These are phyloP conservation scores for Ariopsis seemanni DNA, from an alignment of 2,113 vertebrate genomes.

Conservation along the genomic window DNA sequence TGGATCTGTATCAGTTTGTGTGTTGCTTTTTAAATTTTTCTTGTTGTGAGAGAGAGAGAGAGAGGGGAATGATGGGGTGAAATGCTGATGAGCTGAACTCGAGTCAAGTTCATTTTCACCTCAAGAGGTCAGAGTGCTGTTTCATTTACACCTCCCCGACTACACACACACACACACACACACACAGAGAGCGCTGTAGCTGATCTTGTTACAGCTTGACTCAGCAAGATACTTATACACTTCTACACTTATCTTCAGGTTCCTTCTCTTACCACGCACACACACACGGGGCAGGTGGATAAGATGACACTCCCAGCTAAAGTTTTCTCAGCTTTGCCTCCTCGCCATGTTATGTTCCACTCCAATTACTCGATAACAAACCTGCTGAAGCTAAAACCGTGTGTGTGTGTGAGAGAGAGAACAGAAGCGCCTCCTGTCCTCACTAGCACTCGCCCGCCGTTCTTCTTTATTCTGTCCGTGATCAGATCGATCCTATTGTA, in stretches of 20 bases:
- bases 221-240: conserved; percentile 1
- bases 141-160: conserved; percentile 56
- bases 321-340: conserved; percentile 25
- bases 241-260: neutral
- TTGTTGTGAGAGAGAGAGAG: neutral
- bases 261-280: conserved; percentile 1
- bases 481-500: conserved; percentile 55
- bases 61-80: neutral
- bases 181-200: neutral
- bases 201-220: conserved; percentile 22
- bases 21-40: neutral
- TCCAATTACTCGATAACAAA: conserved; percentile 14
- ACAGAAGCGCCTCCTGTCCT: conserved; percentile 5
- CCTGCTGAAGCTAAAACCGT: conserved; percentile 2
- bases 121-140: conserved; percentile 47
- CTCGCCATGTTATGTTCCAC: neutral
- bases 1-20: no score
- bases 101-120: conserved; percentile 52
- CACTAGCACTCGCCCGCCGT: neutral
- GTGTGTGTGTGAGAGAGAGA: neutral
- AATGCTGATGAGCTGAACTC: conserved; percentile 16
- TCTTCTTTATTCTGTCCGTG: conserved; percentile 42
- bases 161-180: conserved; percentile 19
- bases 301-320: conserved; percentile 13
- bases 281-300: neutral